Evolutionary conservation across 2,888 invertebrate species (phyloP).

Genomic region (Oegoconia quadripuncta): DNA sequence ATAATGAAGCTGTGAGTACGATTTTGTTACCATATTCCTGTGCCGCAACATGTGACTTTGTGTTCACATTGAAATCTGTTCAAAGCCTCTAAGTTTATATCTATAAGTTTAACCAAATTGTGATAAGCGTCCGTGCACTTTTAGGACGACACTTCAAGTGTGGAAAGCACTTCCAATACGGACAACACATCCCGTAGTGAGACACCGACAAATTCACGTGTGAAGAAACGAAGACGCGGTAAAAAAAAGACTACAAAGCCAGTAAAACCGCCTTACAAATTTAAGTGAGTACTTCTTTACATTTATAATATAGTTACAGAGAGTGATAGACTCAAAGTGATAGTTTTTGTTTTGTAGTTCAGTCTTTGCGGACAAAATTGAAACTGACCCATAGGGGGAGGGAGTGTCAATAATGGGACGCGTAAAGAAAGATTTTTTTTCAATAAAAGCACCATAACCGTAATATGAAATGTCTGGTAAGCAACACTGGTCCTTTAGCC

Average conservation of each 20-base stretch:
- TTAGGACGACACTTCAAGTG: conserved; percentile 87
- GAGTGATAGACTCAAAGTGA: too few species aligned
- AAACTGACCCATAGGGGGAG: too few species aligned
- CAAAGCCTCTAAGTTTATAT: too few species aligned
- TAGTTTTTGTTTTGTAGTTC: too few species aligned
- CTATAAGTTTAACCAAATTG: not conserved
- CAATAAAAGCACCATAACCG: too few species aligned
- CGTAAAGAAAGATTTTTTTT: too few species aligned
- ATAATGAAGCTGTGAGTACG: conserved; percentile 71
- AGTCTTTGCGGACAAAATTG: too few species aligned
- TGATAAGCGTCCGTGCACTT: conserved; percentile 8
- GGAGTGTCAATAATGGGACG: too few species aligned
- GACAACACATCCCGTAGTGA: conserved; percentile 90
- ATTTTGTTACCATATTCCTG: conserved; percentile 12
- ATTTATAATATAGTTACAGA: too few species aligned
- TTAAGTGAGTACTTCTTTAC: conserved; percentile 79
- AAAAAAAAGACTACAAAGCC: conserved; percentile 80
- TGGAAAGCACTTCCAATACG: conserved; percentile 88
- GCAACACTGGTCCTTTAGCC: too few species aligned
- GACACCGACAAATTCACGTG: conserved; percentile 85
- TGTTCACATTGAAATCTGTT: conserved; percentile 20
- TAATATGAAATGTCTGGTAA: too few species aligned
- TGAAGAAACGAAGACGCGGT: conserved; percentile 76
- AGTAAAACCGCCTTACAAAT: conserved; percentile 88
- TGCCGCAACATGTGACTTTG: conserved; percentile 24